A percentile compares a stretch with the other conserved stretches of the same genome.
phyloP scores from a whole-genome alignment of 1,140 invertebrate species.

The Tetramorium alpestre region DNA sequence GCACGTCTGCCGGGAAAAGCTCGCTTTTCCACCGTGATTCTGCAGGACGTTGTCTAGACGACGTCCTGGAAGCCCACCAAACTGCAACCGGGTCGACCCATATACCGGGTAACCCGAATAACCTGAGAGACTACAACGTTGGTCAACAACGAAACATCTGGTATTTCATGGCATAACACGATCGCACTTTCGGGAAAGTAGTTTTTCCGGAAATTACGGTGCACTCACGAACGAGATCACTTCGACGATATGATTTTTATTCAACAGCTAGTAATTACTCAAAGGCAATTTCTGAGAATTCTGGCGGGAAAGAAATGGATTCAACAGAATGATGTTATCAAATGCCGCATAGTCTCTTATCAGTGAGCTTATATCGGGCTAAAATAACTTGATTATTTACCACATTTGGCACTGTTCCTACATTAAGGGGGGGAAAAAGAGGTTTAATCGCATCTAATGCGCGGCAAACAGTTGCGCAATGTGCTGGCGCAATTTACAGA shows the following conservation, averaged over 20 bases:
- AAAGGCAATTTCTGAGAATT: not conserved
- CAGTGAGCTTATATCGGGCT: not conserved
- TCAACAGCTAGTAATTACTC: not conserved
- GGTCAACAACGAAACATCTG: not conserved
- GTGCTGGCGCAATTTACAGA: conserved; percentile 1
- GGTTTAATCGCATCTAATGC: conserved; percentile 7
- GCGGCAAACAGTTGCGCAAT: conserved; percentile 24
- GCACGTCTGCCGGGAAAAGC: conserved; percentile 5
- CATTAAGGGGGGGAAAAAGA: not conserved
- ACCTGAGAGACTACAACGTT: not conserved
- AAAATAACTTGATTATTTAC: not conserved
- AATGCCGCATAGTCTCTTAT: not conserved
- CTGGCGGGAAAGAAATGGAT: not conserved
- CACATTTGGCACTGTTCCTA: not conserved
- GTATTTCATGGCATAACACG: not conserved
- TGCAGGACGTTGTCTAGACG: conserved; percentile 67
- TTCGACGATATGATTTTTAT: conserved; percentile 26
- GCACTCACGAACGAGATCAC: not conserved
- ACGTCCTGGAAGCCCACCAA: conserved; percentile 67
- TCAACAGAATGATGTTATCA: not conserved
- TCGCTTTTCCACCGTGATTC: conserved; percentile 1
- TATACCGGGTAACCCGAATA: conserved; percentile 70
- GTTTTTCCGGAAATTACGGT: conserved; percentile 14
- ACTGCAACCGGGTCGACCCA: conserved; percentile 64
- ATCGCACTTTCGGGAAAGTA: not conserved